phyloP scores from a whole-genome alignment of 2,797 vertebrate genomes.

The Acridotheres tristis region DNA sequence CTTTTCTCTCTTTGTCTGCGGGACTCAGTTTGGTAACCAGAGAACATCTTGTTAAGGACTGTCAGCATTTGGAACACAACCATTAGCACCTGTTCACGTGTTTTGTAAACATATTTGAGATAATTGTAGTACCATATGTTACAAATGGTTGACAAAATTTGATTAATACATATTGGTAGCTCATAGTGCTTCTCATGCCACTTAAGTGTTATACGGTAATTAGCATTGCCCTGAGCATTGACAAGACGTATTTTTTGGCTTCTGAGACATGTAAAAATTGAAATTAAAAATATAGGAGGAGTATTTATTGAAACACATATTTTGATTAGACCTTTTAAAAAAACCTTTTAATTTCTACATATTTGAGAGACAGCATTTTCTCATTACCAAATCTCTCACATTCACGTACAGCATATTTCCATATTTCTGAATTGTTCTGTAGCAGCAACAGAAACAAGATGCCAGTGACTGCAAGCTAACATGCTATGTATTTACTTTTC shows the following conservation, averaged over 20 bases:
- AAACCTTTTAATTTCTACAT: neutral
- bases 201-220: neutral
- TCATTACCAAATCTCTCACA: neutral
- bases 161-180: conserved; percentile 1
- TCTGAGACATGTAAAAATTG: neutral
- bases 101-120: conserved; percentile 42
- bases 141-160: conserved; percentile 2
- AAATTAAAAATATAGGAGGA: neutral
- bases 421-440: neutral
- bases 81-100: neutral
- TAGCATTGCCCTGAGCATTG: neutral
- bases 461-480: neutral
- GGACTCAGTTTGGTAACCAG: neutral
- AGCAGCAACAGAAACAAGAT: neutral
- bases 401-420: rapidly evolving
- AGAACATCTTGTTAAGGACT: neutral
- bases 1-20: neutral
- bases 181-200: neutral
- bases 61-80: conserved; percentile 33
- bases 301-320: neutral
- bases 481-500: neutral
- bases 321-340: neutral
- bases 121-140: conserved; percentile 45
- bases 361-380: neutral
- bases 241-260: neutral